Base-by-base conservation (phyloP, 2,888 invertebrate species). In the Nesidiocoris tenuis region DNA sequence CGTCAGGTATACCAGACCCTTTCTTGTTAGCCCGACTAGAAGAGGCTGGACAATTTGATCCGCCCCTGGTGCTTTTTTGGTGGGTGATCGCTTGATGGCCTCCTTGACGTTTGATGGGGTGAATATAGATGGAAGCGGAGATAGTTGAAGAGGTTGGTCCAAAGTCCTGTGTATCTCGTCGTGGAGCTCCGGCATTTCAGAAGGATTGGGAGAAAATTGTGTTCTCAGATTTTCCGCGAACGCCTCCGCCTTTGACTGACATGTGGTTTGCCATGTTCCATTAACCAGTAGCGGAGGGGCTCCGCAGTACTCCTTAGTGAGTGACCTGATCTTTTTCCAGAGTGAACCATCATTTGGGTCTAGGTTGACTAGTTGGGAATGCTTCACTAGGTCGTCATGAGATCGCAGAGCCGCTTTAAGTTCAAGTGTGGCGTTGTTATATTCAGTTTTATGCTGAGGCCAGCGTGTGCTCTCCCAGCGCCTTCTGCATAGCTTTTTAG, bases 301-400 rank as follows among this genome's bases (percentile, higher is more conserved):
- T 2, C 66, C 19, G 54, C 21, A 12, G 7, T 9, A n/a, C 54
- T 66, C 66, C 19, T 66, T 54, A 1, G 66, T 66, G 66, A 66
- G 66, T 55, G 54, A 16, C 18, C 54, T 66, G 12, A 55, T 39
- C 54, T 66, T 66, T 17, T 55, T 25, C 66, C 66, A 66, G 19
- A 66, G 66, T 2, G 66, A 66, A 25, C 66, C 54, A 66, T 66
- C 66, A 9, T 17, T 7, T 18, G 66, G 19, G 54, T 66, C 54
- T 22, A 66, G 24, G 7, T 39, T 54, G 9, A 55, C 5, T 12
- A 66, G 1, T 17, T 66, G 54, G 18, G 54, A 17, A 66, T 66
- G 66, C 9, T 3, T 17, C 7, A 55, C 39, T 21, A 22, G 55
- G 7, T 39, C 54, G 1, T 19, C 7, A 16, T 66, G 54, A n/a